A percentile compares a stretch with the other conserved stretches of the same genome.
These are phyloP conservation scores for Crossaster papposus DNA, from an alignment of 53 echinoderm and acorn worm species.

Conservation along the genomic window DNA sequence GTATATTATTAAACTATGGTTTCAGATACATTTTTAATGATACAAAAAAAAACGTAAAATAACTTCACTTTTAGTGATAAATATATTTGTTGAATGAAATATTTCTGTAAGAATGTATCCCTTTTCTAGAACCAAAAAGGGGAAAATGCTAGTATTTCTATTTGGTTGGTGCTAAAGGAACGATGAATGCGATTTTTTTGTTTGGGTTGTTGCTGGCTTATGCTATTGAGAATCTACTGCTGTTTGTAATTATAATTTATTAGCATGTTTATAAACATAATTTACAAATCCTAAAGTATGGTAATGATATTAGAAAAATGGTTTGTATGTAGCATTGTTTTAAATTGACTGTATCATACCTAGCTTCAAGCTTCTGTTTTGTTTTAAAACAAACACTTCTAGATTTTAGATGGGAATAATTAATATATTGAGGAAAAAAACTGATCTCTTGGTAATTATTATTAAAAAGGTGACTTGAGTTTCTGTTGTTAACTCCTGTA, in stretches of 20 bases:
- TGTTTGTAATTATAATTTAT: slow-evolving; percentile 61
- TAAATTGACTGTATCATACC: slow-evolving; percentile 22
- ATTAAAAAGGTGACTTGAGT: not conserved
- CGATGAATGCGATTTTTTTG: not conserved
- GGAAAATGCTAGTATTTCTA: not conserved
- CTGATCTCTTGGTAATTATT: slow-evolving; percentile 25
- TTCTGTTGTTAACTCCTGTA: slow-evolving; percentile 14
- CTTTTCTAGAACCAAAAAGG: no score
- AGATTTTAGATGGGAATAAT: slow-evolving; percentile 61
- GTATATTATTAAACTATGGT: not conserved
- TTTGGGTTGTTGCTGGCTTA: slow-evolving; percentile 3
- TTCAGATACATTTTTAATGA: not conserved
- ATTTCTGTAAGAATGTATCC: no score
- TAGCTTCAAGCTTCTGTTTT: slow-evolving; percentile 64
- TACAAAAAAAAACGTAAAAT: not conserved
- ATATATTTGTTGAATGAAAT: no score
- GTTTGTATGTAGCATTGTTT: slow-evolving; percentile 22
- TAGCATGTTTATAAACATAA: slow-evolving; percentile 61
- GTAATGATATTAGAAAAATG: slow-evolving; percentile 10
- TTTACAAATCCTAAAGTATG: slow-evolving; percentile 11
- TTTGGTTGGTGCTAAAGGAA: slow-evolving; percentile 23
- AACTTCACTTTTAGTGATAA: not conserved
- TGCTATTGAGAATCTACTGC: slow-evolving; percentile 47
- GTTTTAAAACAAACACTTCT: slow-evolving; percentile 55
- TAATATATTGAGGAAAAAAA: slow-evolving; percentile 67